Conservation (phyloP, 2,113 vertebrate species). For the Lepisosteus osseus region DNA sequence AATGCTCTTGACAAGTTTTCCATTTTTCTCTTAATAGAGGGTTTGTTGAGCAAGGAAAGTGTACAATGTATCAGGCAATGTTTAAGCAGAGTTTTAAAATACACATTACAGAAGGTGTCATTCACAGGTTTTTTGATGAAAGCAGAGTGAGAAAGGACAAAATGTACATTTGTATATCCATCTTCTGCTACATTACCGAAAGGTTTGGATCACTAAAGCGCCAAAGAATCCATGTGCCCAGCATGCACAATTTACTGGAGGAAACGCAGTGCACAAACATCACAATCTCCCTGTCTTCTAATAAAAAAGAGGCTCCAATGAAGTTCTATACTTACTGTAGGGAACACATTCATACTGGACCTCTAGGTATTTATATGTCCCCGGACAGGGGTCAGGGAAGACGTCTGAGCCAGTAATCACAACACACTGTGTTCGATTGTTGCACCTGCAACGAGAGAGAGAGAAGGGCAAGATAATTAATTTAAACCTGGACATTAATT, state of each 20-base stretch:
- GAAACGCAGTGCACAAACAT: neutral
- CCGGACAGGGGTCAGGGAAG: slow-evolving; percentile 97
- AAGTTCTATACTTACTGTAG: slow-evolving; percentile 92
- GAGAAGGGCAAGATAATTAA: slow-evolving; percentile 34
- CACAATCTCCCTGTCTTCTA: neutral
- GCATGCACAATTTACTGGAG: slow-evolving; percentile 59
- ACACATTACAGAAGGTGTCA: slow-evolving; percentile 17
- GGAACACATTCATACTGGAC: slow-evolving; percentile 99
- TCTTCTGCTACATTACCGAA: neutral
- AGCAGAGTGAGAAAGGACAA: neutral
- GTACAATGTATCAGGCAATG: slow-evolving; percentile 16
- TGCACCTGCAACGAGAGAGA: slow-evolving; percentile 79
- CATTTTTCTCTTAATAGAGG: slow-evolving; percentile 24
- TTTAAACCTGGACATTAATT: slow-evolving; percentile 37
- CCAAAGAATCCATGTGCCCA: slow-evolving; percentile 40
- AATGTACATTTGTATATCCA: neutral
- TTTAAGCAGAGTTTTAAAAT: slow-evolving; percentile 21
- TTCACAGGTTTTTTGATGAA: slow-evolving; percentile 4
- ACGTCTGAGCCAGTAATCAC: slow-evolving; percentile 97
- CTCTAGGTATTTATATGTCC: slow-evolving; percentile 98
- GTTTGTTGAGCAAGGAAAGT: slow-evolving; percentile 16
- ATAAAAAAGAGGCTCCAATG: slow-evolving; percentile 34
- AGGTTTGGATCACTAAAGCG: slow-evolving; percentile 3
- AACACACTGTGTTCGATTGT: slow-evolving; percentile 97
- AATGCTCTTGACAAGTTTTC: slow-evolving; percentile 13